phyloP scores from a whole-genome alignment of 2,113 vertebrate genomes.

The Ctenomys sociabilis region DNA sequence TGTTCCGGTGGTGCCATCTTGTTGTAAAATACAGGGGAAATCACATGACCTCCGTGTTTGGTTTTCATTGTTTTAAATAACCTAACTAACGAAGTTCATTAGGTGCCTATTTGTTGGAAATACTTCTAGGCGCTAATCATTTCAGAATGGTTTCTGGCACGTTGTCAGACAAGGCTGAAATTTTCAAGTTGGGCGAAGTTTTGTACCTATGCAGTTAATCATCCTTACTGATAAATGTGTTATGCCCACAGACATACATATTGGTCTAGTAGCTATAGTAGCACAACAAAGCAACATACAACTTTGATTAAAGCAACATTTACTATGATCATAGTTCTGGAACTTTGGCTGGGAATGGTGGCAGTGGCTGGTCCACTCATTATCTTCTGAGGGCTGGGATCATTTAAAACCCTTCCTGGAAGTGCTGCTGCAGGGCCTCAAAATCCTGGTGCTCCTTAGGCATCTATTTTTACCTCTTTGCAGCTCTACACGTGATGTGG shows the following conservation, averaged over 20 bases:
- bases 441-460: neutral
- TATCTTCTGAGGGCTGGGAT: neutral
- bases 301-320: neutral
- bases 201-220: neutral
- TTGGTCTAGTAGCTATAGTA: neutral
- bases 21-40: neutral
- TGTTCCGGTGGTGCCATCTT: neutral
- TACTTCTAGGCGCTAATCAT: neutral
- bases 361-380: neutral
- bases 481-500: neutral
- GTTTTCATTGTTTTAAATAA: neutral
- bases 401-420: neutral
- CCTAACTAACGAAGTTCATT: neutral
- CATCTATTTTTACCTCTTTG: neutral
- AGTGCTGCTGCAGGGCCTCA: neutral
- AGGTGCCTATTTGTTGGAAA: neutral
- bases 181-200: neutral
- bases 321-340: neutral
- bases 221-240: constrained; percentile 3
- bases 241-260: neutral
- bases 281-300: neutral
- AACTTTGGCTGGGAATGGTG: neutral
- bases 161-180: neutral
- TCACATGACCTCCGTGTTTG: neutral
- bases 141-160: neutral